Base-by-base conservation (phyloP, 2,888 invertebrate species). In the Ophion costatus region DNA sequence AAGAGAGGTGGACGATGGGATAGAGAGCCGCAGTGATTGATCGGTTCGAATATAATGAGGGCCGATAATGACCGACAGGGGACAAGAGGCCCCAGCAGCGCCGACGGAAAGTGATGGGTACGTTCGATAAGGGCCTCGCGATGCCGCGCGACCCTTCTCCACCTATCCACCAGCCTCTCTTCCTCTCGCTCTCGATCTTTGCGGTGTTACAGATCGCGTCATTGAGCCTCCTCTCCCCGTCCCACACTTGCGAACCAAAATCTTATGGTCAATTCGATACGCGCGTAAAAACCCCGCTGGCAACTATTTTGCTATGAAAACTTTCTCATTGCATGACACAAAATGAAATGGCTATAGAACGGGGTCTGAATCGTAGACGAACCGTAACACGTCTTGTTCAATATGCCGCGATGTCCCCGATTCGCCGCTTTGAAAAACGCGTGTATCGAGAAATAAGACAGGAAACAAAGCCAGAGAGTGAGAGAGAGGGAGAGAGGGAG, bases 31-130 rank as follows among this genome's bases (percentile, higher is more conserved):
- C 85, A 88, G 91, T 93, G 93, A 93, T 93, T 92, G 93, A 93
- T 93, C 93, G 92, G 91, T 91, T 91, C 90, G 90, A 91, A 92
- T 93, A 93, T 93, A 93, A 93, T 93, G 93, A 93, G 93, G 91
- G 88, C 91, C 92, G 92, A 93, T 93, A 93, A 93, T 93, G 93
- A 93, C 93, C 93, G 91, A 91, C 92, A 90, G 90, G 88, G 90
- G 90, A 92, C 92, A 92, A 91, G 85, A 80, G 92, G 88, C 88
- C 86, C 86, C 71, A 81, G 84, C 84, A 88, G 90, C 88, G 88
- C 90, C 89, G 90, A 91, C 90, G 89, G 89, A 91, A 91, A 92
- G 89, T 90, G 92, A 91, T 92, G 90, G 90, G 90, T 89, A 88
- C 87, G 86, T 78, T 88, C 89, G 91, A 92, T 92, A 91, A 86